These are phyloP conservation scores for Pelochelys cantorii DNA, from an alignment of 2,797 vertebrate species.

Conservation along the genomic window DNA sequence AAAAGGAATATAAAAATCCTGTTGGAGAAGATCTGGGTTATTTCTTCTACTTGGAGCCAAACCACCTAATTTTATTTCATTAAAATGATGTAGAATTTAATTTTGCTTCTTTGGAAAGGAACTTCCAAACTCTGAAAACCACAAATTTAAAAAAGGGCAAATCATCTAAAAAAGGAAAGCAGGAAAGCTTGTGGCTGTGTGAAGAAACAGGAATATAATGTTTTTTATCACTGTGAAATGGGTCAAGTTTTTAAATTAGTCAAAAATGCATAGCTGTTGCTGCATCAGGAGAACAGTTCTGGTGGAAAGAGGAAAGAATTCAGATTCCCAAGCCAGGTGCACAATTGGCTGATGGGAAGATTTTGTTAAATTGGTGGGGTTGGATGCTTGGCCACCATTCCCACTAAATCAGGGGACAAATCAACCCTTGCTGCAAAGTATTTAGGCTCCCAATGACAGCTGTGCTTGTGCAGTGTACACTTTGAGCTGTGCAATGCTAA, in stretches of 20 bases:
- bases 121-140: constrained; percentile 60
- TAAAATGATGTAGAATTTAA: constrained; percentile 62
- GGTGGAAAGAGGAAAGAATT: not conserved
- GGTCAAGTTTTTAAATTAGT: constrained; percentile 8
- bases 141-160: constrained; percentile 57
- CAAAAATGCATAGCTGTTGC: not conserved
- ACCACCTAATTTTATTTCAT: constrained; percentile 25
- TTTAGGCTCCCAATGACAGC: rapidly evolving
- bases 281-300: not conserved
- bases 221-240: not conserved
- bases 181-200: constrained; percentile 28
- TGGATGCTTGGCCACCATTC: not conserved
- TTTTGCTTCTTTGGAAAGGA: constrained; percentile 57
- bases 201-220: constrained; percentile 18
- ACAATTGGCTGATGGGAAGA: not conserved
- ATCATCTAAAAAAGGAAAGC: constrained; percentile 49
- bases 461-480: not conserved
- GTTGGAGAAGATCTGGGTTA: constrained; percentile 32
- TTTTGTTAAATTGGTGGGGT: not conserved
- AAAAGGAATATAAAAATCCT: constrained; percentile 56
- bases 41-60: constrained; percentile 68
- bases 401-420: not conserved
- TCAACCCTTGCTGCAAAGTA: not conserved
- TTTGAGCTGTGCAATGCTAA: rapidly evolving
- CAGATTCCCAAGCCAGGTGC: not conserved